Percentiles rank a stretch among this genome's conserved stretches.
These are phyloP conservation scores for Sipha flava DNA, from an alignment of 1,140 invertebrate species.

Conservation along the genomic window DNA sequence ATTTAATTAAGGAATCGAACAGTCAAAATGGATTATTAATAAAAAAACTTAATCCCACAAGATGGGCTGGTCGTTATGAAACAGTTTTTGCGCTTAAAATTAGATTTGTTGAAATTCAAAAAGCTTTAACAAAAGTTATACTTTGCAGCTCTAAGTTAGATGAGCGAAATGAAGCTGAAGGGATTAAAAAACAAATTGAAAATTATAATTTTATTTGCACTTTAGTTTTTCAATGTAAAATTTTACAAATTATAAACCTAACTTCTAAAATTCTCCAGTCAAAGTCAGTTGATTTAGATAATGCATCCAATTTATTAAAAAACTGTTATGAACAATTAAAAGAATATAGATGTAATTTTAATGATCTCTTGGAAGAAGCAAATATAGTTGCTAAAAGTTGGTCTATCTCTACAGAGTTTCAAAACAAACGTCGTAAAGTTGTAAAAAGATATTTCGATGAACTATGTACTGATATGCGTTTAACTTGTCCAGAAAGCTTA, in stretches of 20 bases:
- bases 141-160: background rate
- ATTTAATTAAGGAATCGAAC: too few species aligned
- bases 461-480: background rate
- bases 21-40: too few species aligned
- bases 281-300: background rate
- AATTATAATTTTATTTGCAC: slow-evolving; percentile 2
- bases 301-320: background rate
- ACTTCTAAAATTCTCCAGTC: background rate
- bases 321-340: background rate
- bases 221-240: slow-evolving; percentile 1
- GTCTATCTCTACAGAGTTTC: background rate
- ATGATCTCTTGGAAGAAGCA: too few species aligned
- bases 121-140: slow-evolving; percentile 1
- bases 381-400: slow-evolving; percentile 4
- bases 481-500: background rate
- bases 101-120: background rate
- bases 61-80: background rate
- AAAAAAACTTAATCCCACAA: background rate
- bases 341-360: background rate
- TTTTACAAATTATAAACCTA: background rate
- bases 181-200: slow-evolving; percentile 10
- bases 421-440: background rate
- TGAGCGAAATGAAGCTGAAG: background rate
- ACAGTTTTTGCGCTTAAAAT: background rate
- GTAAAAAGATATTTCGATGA: background rate